A percentile compares a stretch with the other conserved stretches of the same genome.
Conservation (phyloP, 2,888 invertebrate species). For the Trachelus stipa region DNA sequence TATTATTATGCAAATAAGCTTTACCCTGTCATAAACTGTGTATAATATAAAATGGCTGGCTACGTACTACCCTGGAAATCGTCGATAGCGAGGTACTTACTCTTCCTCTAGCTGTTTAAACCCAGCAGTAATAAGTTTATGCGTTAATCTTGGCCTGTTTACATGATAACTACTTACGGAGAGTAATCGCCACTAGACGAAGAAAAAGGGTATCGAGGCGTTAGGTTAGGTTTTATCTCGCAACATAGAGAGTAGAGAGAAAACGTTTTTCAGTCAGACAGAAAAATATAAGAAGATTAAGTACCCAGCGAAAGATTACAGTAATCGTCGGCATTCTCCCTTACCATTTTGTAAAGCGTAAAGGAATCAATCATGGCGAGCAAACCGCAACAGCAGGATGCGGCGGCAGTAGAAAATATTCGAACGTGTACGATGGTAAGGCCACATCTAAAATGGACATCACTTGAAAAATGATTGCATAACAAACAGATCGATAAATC, state of each 20-base stretch:
- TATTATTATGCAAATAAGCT: conserved; percentile 24
- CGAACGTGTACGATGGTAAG: conserved; percentile 47
- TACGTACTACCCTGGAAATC: background rate
- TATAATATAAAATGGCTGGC: background rate
- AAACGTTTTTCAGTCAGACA: background rate
- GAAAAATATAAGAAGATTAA: background rate
- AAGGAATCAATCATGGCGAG: conserved; percentile 55
- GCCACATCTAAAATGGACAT: conserved; percentile 37
- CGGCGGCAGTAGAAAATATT: conserved; percentile 40
- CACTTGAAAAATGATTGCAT: background rate
- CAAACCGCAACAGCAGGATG: conserved; percentile 44
- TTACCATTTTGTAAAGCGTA: conserved; percentile 54
- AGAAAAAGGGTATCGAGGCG: background rate
- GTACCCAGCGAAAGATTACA: background rate
- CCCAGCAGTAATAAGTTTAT: background rate
- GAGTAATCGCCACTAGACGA: background rate
- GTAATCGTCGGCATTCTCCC: conserved; percentile 7
- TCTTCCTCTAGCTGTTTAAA: background rate
- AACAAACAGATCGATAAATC: background rate
- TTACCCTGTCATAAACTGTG: background rate
- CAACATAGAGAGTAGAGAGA: background rate
- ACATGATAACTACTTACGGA: background rate
- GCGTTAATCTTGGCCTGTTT: background rate
- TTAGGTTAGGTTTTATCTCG: background rate
- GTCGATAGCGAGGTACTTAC: background rate